Base-by-base conservation (phyloP, 64 coral and sea anemone genomes). In the Dendronephthya gigantea region DNA sequence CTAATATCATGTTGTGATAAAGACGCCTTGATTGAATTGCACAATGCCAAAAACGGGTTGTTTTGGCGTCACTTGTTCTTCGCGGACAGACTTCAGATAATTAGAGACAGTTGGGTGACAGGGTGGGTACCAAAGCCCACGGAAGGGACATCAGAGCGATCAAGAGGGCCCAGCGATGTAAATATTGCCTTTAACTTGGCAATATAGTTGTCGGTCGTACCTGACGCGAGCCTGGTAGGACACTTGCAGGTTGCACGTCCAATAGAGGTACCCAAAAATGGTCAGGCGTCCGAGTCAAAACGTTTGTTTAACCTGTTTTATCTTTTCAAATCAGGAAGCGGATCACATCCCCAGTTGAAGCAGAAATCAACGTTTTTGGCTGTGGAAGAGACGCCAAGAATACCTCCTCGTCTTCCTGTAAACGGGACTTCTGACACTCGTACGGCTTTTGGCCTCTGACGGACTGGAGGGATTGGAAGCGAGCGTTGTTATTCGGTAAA, bases 291-390 rank as follows among this genome's bases (percentile, higher is more conserved):
- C 30, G 2, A 19, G 34, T 49, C n/a, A n/a, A 27, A 29, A 49
- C 35, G 33, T 29, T 49, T 8, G 49, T 36, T 85, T 58, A 9
- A 19, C 49, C 15, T 66, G 13, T 2, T 29, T 66, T 79, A 48
- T 89, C 88, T 40, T 89, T 89, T 81, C 81, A 89, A n/a, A 70
- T 49, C 40, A 90, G 58, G 28, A 89, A 89, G 17, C 37, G 32
- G 36, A 84, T 69, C 0, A 89, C 1, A 49, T 89, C 82, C 0
- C 27, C 6, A 11, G 82, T 52, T 11, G 27, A 33, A 10, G 88
- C 30, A 16, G 83, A 17, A 15, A 49, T 14, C 0, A 87, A 27
- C 27, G 84, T 16, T 40, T 93, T 93, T 2, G 88, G 88, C 15
- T 81, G 29, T 0, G 81, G 84, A 12, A 87, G 82, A 22, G 82